Percentiles rank a stretch among this genome's conserved stretches.
These are phyloP conservation scores for Cheilosia pagana DNA, from an alignment of 2,888 invertebrate species.

Conservation along the genomic window DNA sequence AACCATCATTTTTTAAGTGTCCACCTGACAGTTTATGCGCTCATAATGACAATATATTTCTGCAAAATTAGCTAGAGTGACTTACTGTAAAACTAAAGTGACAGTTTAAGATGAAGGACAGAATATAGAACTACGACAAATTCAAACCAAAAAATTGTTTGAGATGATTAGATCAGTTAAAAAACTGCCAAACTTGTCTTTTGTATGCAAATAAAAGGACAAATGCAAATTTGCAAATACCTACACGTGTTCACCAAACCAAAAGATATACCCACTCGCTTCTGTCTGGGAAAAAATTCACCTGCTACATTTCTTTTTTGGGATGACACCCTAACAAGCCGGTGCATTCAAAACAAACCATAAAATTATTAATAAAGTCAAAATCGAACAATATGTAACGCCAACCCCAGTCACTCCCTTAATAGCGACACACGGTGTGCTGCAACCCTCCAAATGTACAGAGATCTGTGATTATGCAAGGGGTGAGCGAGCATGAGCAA, in stretches of 20 bases:
- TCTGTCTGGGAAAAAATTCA: conserved; percentile 53
- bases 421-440: conserved; percentile 1
- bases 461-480: conserved; percentile 1
- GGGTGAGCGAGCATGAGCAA: conserved; percentile 47
- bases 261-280: neutral
- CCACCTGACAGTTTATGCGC: no score
- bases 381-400: conserved; percentile 62
- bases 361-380: conserved; percentile 75
- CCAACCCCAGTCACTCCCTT: no score
- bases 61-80: no score
- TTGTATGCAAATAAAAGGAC: neutral
- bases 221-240: conserved; percentile 27
- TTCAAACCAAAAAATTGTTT: no score
- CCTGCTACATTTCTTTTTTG: conserved; percentile 34
- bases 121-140: no score
- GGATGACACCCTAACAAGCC: conserved; percentile 74
- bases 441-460: conserved; percentile 32
- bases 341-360: conserved; percentile 68
- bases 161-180: no score
- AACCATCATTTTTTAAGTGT: neutral
- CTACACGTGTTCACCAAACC: conserved; percentile 22
- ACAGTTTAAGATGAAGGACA: no score
- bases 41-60: no score
- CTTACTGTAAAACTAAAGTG: no score
- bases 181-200: neutral